Evolutionary conservation across 2,797 vertebrate species (phyloP).

Genomic region (Gorsachius magnificus): DNA sequence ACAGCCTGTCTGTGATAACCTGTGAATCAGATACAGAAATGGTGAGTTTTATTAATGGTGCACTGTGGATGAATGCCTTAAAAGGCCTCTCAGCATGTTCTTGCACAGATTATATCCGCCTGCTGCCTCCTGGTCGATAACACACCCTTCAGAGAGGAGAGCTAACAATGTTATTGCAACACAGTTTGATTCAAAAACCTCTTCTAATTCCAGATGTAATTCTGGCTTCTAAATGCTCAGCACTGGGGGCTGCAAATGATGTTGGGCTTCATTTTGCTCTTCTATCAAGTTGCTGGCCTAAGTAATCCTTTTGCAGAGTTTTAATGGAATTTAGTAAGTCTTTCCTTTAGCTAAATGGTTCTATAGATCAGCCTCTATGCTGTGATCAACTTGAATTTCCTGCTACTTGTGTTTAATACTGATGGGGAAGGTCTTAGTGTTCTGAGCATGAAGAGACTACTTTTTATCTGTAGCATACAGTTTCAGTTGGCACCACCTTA

Average conservation of each 20-base stretch:
- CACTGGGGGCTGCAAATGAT: not conserved
- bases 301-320: not conserved
- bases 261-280: not conserved
- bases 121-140: not conserved
- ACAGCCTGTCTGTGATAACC: conserved; percentile 68
- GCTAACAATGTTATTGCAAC: not conserved
- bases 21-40: conserved; percentile 71
- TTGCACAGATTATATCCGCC: not conserved
- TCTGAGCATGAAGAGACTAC: not conserved
- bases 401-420: not conserved
- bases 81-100: not conserved
- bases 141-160: not conserved
- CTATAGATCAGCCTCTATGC: not conserved
- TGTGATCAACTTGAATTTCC: not conserved
- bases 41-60: conserved; percentile 55
- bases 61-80: not conserved
- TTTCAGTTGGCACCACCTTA: not conserved
- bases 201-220: not conserved
- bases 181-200: not conserved
- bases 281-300: not conserved
- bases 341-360: not conserved
- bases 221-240: not conserved
- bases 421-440: not conserved
- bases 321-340: not conserved
- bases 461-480: not conserved